Percentiles rank a stretch among this genome's conserved stretches.
phyloP scores from a whole-genome alignment of 2,113 vertebrate species.

The Chaetorhynchus papuensis region DNA sequence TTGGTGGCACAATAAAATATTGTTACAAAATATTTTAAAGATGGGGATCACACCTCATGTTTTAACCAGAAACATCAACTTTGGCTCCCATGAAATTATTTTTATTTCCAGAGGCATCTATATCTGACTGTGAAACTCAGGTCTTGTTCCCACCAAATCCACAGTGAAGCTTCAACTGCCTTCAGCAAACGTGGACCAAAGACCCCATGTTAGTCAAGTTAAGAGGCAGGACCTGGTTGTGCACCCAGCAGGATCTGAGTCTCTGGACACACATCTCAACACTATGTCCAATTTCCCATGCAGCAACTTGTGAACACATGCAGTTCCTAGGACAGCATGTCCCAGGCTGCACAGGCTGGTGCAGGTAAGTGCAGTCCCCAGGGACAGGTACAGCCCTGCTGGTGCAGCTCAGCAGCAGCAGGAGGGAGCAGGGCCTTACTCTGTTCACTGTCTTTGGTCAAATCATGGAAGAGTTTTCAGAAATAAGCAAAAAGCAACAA shows the following conservation, averaged over 20 bases:
- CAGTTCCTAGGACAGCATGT: neutral
- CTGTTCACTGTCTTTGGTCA: neutral
- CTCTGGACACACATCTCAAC: neutral
- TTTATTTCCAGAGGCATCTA: neutral
- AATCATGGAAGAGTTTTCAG: neutral
- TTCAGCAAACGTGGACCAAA: neutral
- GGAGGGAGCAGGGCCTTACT: neutral
- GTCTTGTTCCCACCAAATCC: neutral
- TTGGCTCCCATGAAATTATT: neutral
- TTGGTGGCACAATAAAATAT: neutral
- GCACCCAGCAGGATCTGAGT: neutral
- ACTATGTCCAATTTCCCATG: neutral
- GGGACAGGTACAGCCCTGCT: neutral
- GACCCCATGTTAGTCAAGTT: neutral
- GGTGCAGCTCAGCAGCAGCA: fast-evolving
- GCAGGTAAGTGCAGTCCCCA: neutral
- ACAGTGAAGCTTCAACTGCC: neutral
- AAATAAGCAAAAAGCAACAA: neutral
- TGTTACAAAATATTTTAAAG: neutral
- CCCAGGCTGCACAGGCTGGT: neutral
- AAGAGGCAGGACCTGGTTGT: neutral
- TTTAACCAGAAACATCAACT: neutral
- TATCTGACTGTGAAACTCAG: neutral
- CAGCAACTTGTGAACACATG: neutral
- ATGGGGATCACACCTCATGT: neutral